Evolutionary conservation across 2,797 vertebrate species (phyloP).

Genomic region (Lagorchestes hirsutus): DNA sequence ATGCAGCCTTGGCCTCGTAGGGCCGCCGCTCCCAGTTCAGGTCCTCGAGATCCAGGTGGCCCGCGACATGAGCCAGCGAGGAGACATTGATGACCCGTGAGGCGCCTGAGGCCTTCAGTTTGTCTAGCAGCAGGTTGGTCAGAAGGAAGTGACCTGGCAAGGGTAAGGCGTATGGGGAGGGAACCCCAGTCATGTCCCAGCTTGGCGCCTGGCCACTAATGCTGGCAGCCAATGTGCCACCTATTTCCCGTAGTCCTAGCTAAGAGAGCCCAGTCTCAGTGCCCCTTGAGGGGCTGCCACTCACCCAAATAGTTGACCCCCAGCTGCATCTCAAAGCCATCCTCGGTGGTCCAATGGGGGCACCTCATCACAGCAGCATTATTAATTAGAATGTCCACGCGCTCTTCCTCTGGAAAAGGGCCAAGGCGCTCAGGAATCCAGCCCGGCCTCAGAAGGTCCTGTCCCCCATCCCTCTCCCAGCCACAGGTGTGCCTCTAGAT

Average conservation of each 20-base stretch:
- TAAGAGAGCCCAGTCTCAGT: background rate
- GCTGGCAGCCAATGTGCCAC: background rate
- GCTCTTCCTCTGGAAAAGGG: slow-evolving; percentile 86
- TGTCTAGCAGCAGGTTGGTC: slow-evolving; percentile 92
- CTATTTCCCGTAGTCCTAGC: background rate
- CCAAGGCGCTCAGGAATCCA: background rate
- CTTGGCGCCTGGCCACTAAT: too few species aligned
- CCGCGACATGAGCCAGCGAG: slow-evolving; percentile 90
- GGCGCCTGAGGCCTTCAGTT: slow-evolving; percentile 90
- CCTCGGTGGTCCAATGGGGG: slow-evolving; percentile 90
- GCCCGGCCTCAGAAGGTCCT: background rate
- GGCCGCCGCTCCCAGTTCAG: slow-evolving; percentile 92
- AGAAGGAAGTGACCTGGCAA: slow-evolving; percentile 91
- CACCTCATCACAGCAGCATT: slow-evolving; percentile 94
- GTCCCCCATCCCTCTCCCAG: background rate
- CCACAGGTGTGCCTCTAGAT: accelerated
- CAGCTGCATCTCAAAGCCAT: slow-evolving; percentile 93
- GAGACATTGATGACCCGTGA: slow-evolving; percentile 92
- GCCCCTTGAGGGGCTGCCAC: background rate
- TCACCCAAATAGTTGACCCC: slow-evolving; percentile 93
- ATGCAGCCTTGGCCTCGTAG: slow-evolving; percentile 92
- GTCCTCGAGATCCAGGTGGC: slow-evolving; percentile 91
- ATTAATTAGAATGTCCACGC: slow-evolving; percentile 90
- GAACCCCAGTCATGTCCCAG: background rate
- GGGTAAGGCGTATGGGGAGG: background rate